These are phyloP conservation scores for Lasioglossum zephyrum DNA, from an alignment of 2,888 invertebrate species.

Conservation along the genomic window DNA sequence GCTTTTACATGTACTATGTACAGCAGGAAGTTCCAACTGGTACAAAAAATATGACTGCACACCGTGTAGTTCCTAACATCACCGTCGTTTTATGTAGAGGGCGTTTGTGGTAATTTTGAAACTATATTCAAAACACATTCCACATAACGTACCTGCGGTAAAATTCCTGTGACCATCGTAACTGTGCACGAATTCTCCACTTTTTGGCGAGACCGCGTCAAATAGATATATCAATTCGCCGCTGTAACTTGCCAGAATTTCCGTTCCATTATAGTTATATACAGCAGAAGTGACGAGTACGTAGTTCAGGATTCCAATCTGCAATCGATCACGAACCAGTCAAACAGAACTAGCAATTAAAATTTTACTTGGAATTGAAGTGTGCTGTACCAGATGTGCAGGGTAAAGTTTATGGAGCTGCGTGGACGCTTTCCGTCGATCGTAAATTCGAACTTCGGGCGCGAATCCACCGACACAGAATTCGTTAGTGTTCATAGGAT, in stretches of 20 bases:
- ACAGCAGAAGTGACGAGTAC: slow-evolving; percentile 94
- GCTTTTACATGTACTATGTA: neutral
- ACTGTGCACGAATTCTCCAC: slow-evolving; percentile 85
- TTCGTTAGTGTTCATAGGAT: slow-evolving; percentile 91
- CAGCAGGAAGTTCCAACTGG: no score
- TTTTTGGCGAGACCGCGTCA: slow-evolving; percentile 86
- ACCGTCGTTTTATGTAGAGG: neutral
- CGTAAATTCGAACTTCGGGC: slow-evolving; percentile 92
- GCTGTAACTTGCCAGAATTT: slow-evolving; percentile 96
- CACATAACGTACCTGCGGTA: slow-evolving; percentile 72
- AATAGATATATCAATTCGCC: slow-evolving; percentile 97
- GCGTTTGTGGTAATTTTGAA: neutral
- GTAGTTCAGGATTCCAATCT: slow-evolving; percentile 78
- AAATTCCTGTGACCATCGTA: slow-evolving; percentile 88
- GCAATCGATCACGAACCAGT: slow-evolving; percentile 22
- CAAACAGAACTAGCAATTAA: neutral
- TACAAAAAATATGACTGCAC: neutral
- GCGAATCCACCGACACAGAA: slow-evolving; percentile 92
- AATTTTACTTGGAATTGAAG: neutral
- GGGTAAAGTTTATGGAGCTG: slow-evolving; percentile 84
- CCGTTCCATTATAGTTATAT: slow-evolving; percentile 95
- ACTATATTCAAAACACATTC: neutral
- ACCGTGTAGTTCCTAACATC: neutral
- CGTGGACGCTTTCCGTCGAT: slow-evolving; percentile 87
- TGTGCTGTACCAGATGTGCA: slow-evolving; percentile 52